A percentile compares a stretch with the other conserved stretches of the same genome.
Evolutionary conservation across 2,888 invertebrate genomes (phyloP).

Genomic region (Pasiphila rectangulata): DNA sequence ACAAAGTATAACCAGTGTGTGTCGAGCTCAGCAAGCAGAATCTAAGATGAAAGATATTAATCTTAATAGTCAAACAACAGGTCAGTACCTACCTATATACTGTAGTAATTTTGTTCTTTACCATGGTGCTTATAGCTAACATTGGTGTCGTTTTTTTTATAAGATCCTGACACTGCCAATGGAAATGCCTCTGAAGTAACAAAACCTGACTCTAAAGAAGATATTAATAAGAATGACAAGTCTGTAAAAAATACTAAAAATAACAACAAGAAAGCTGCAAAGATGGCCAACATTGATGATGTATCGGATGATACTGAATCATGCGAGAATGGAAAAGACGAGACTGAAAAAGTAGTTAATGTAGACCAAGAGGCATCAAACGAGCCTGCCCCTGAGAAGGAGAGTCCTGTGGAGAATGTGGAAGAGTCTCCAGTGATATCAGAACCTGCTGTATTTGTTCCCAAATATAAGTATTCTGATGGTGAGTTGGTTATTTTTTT

Average conservation of each 20-base stretch:
- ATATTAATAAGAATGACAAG: conserved; percentile 72
- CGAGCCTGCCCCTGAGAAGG: conserved; percentile 35
- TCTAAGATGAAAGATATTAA: conserved; percentile 75
- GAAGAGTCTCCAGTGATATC: conserved; percentile 24
- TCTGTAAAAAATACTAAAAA: conserved; percentile 61
- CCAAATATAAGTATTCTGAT: conserved; percentile 71
- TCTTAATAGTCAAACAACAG: conserved; percentile 65
- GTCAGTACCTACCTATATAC: conserved; percentile 34
- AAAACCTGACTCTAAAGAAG: conserved; percentile 64
- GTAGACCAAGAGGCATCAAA: conserved; percentile 49
- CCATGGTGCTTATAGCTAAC: background rate
- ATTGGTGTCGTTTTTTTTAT: background rate
- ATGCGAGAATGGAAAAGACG: conserved; percentile 73
- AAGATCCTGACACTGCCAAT: conserved; percentile 72
- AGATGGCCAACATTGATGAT: conserved; percentile 54
- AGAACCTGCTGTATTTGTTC: conserved; percentile 50
- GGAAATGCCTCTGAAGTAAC: conserved; percentile 60
- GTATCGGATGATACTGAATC: conserved; percentile 55
- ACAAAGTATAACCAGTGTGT: conserved; percentile 66
- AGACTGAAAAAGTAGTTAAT: conserved; percentile 73
- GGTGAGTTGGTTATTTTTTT: conserved; percentile 42
- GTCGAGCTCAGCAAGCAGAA: conserved; percentile 60
- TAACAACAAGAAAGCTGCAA: conserved; percentile 58
- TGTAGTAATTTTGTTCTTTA: background rate
- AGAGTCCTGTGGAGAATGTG: conserved; percentile 30